Base-by-base conservation (phyloP, 1,140 invertebrate genomes). In the Vollenhovia emeryi region DNA sequence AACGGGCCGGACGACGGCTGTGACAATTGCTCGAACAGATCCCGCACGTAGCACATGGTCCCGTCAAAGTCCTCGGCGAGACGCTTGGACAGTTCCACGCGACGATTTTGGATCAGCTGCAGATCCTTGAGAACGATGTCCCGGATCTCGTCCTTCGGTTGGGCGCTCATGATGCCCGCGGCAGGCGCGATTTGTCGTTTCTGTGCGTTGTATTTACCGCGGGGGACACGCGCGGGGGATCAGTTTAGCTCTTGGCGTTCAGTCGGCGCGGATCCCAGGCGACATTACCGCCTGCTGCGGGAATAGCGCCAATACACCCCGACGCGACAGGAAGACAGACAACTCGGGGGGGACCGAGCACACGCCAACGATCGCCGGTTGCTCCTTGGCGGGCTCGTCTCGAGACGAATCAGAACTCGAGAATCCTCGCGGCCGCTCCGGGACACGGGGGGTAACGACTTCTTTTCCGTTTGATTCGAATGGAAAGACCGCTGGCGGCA, bases 21-120 rank as follows among this genome's bases (percentile, higher is more conserved):
- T 24, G 78, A 85, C 79, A 93, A 88, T 82, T 94, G 93, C 9
- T 55, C 15, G 3, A 87, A 7, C 13, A 94, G 57, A 11, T 30
- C 55, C 6, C 36, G 40, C 0, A 92, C 62, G 50, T 84, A 92
- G 45, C 3, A 82, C 21, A n/a, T 27, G 40, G 15, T 90, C 80
- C 9, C n/a, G n/a, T 89, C 30, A 13, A 79, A 1, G 13, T 60
- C 43, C 11, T 90, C 57, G 0, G 87, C 11, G 18, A 90, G 21
- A 50, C 13, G 43, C 8, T 86, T 87, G 4, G 45, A 40, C 50
- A 91, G 64, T 55, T 92, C 85, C 4, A 18, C 45, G 0, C n/a
- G 62, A 24, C 60, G 62, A 40, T 86, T 50, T 48, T 87, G 13
- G 18, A 92, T 83, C 18, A 71, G 21, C 11, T 18, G 43, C 0